Evolutionary conservation across 30 jellyfish, hydroid and myxozoan genomes (phyloP), one percentile per base, ranked within the genome.

Genomic region (Phacellophora camtschatica): DNA sequence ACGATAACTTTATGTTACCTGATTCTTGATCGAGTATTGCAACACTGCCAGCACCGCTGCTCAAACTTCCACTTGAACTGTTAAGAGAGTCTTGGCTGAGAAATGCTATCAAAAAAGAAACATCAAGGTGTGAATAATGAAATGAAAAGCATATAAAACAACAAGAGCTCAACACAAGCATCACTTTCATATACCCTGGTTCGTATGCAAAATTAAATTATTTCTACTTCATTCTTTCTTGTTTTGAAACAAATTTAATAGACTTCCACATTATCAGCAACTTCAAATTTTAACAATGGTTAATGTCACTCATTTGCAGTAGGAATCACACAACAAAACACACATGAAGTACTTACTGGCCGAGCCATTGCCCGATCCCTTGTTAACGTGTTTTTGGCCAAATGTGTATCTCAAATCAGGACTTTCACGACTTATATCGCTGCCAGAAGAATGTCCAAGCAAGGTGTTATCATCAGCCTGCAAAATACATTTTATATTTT

Each of bases 381-480:
- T 12, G 28, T 36, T 43, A 6, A 36, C 1, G 16, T 10, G 18
- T 24, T 50, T 55, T 20, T 73, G 74, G 29, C 56, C 75, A 34
- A 73, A 73, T 13, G 86, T 13, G 20, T 23, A 32, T 51, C 74
- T 33, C 41, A 73, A 53, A 56, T 73, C 86, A 34, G 86, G 86
- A 65, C 89, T 77, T 16, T 62, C 82, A 4, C 79, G 79, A 20
- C 89, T 77, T 30, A 62, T 51, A 37, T 77, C 81, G 34, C 89
- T 77, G 12, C 81, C 81, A 27, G 89, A 77, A 0, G 89, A 77
- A 50, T 77, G 79, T 29, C 81, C 81, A 37, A 77, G 15, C n/a
- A 55, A 55, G 1, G 32, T 33, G 23, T 61, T 34, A 22, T 77
- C 81, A 11, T 77, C 89, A 11, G 43, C 54, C 89, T 77, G n/a